phyloP scores from a whole-genome alignment of 2,797 vertebrate genomes.

The Coreius guichenoti region DNA sequence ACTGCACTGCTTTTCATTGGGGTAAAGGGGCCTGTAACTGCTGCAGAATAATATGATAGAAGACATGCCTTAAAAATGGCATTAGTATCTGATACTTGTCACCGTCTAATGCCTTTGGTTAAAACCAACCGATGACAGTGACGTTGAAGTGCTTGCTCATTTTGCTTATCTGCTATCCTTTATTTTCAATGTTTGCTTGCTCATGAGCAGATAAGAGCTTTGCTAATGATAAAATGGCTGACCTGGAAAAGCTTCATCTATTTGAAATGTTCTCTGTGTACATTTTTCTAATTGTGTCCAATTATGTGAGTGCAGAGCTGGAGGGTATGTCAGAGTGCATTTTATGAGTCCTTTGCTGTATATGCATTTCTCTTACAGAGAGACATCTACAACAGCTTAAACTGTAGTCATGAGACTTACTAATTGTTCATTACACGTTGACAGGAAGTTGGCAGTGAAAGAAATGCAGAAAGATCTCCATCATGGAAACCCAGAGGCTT shows the following conservation, averaged over 20 bases:
- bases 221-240: slow-evolving; percentile 75
- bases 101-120: slow-evolving; percentile 72
- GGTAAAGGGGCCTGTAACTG: slow-evolving; percentile 47
- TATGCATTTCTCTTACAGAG: slow-evolving; percentile 55
- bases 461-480: slow-evolving; percentile 50
- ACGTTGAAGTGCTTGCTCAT: slow-evolving; percentile 70
- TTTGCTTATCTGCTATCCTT: slow-evolving; percentile 66
- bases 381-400: slow-evolving; percentile 69
- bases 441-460: slow-evolving; percentile 47
- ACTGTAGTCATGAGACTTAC: slow-evolving; percentile 69
- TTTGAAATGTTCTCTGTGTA: slow-evolving; percentile 75
- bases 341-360: slow-evolving; percentile 56
- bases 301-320: slow-evolving; percentile 68
- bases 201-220: slow-evolving; percentile 75
- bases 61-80: slow-evolving; percentile 67
- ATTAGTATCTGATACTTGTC: slow-evolving; percentile 73
- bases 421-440: slow-evolving; percentile 69
- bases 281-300: slow-evolving; percentile 78
- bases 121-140: slow-evolving; percentile 70
- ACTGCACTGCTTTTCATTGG: slow-evolving; percentile 35
- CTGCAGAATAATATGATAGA: slow-evolving; percentile 48
- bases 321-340: slow-evolving; percentile 68
- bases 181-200: slow-evolving; percentile 42
- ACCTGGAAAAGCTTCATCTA: slow-evolving; percentile 69
- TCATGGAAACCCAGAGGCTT: slow-evolving; percentile 35